A percentile compares a stretch with the other conserved stretches of the same genome.
These are phyloP conservation scores for Siniperca undulata DNA, from an alignment of 2,797 vertebrate species.

Conservation along the genomic window DNA sequence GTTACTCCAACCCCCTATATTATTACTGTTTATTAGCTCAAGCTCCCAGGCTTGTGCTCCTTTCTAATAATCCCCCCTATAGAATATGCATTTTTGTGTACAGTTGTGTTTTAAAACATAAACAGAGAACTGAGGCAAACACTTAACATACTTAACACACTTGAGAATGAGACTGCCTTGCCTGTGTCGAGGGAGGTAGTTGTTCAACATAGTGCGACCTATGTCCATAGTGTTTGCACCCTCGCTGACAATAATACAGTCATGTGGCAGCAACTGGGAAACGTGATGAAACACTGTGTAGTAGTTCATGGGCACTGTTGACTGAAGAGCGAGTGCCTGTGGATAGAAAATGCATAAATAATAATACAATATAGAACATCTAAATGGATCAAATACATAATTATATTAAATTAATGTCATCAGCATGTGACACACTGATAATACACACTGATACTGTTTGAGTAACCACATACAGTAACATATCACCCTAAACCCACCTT, in stretches of 20 bases:
- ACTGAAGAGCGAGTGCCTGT: slow-evolving; percentile 87
- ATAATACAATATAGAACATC: background rate
- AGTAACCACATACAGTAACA: background rate
- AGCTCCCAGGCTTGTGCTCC: background rate
- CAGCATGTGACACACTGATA: background rate
- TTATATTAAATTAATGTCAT: background rate
- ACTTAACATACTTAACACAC: background rate
- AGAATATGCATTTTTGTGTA: background rate
- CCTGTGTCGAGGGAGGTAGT: slow-evolving; percentile 93
- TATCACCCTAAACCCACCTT: slow-evolving; percentile 81
- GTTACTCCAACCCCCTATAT: background rate
- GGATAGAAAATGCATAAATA: slow-evolving; percentile 20
- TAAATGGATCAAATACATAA: background rate
- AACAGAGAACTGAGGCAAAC: background rate
- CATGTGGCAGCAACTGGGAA: slow-evolving; percentile 89
- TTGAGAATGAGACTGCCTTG: slow-evolving; percentile 52
- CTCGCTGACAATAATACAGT: slow-evolving; percentile 95
- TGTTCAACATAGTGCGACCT: slow-evolving; percentile 94
- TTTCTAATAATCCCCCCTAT: background rate
- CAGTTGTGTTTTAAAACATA: background rate
- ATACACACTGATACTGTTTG: too few relatives aligned
- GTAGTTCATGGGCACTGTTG: slow-evolving; percentile 93
- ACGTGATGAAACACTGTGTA: slow-evolving; percentile 94
- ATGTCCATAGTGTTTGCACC: slow-evolving; percentile 99
- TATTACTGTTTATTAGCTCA: background rate